phyloP scores from a whole-genome alignment of 2,113 vertebrate species.

The Elaphurus davidianus region DNA sequence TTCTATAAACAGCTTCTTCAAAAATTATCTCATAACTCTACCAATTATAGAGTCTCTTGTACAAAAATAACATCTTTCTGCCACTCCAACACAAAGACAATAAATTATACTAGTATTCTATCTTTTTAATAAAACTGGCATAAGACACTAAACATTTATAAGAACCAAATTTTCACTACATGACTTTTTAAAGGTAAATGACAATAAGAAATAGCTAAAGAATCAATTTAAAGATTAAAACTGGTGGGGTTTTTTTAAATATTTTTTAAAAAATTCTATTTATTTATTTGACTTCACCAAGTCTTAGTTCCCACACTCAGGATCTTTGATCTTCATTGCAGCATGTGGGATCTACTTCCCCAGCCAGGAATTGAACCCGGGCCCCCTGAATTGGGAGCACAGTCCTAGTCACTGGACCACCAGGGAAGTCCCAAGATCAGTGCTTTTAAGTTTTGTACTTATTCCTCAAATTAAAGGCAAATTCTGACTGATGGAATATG shows the following conservation, averaged over 20 bases:
- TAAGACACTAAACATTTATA: slow-evolving; percentile 28
- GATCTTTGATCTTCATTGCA: not conserved
- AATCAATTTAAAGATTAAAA: slow-evolving; percentile 30
- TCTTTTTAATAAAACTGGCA: not conserved
- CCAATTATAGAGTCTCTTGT: not conserved
- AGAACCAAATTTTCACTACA: not conserved
- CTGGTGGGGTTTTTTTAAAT: not conserved
- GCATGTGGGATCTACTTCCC: not conserved
- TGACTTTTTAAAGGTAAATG: not conserved
- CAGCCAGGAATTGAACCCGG: not conserved
- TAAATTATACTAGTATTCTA: not conserved
- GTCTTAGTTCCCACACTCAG: not conserved
- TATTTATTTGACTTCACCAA: not conserved
- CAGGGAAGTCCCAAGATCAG: not conserved
- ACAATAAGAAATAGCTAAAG: slow-evolving; percentile 12
- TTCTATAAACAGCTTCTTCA: not conserved
- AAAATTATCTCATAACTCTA: not conserved
- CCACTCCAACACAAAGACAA: not conserved
- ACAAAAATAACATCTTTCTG: slow-evolving; percentile 13
- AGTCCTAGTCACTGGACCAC: not conserved
- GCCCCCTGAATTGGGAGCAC: not conserved
- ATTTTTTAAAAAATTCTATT: not conserved
- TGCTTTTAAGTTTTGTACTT: not conserved
- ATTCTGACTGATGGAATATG: not conserved
- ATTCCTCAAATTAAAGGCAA: not conserved